phyloP scores from a whole-genome alignment of 2,888 invertebrate species.

The Nudaria mundana region DNA sequence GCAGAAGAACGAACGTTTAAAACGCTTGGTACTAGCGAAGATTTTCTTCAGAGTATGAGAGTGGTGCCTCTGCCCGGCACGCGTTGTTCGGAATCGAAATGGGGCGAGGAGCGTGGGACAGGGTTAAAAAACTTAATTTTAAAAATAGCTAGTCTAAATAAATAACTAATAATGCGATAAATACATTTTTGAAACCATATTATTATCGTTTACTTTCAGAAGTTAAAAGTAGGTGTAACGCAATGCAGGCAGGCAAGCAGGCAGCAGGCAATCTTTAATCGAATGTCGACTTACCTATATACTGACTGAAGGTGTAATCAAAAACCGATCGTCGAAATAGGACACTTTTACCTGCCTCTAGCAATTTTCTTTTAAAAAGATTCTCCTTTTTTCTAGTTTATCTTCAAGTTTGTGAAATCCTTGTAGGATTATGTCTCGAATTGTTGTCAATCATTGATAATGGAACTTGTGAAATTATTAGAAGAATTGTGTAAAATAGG shows the following conservation, averaged over 20 bases:
- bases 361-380: constrained; percentile 16
- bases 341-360: constrained; percentile 35
- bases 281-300: constrained; percentile 21
- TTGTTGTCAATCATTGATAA: too few relatives aligned
- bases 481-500: too few relatives aligned
- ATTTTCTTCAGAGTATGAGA: too few relatives aligned
- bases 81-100: too few relatives aligned
- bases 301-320: constrained; percentile 39
- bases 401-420: neutral
- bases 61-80: too few relatives aligned
- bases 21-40: too few relatives aligned
- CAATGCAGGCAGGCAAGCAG: constrained; percentile 14
- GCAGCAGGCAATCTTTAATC: constrained; percentile 32
- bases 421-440: too few relatives aligned
- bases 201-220: constrained; percentile 11
- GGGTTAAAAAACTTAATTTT: too few relatives aligned
- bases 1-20: too few relatives aligned
- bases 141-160: too few relatives aligned
- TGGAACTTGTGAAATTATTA: too few relatives aligned
- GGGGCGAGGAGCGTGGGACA: too few relatives aligned
- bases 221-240: constrained; percentile 24
- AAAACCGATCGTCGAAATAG: constrained; percentile 42
- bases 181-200: neutral
- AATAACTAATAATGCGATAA: neutral
- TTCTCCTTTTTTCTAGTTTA: constrained; percentile 9